Conservation (phyloP, 2,113 vertebrate genomes). For the Peromyscus polionotus region DNA sequence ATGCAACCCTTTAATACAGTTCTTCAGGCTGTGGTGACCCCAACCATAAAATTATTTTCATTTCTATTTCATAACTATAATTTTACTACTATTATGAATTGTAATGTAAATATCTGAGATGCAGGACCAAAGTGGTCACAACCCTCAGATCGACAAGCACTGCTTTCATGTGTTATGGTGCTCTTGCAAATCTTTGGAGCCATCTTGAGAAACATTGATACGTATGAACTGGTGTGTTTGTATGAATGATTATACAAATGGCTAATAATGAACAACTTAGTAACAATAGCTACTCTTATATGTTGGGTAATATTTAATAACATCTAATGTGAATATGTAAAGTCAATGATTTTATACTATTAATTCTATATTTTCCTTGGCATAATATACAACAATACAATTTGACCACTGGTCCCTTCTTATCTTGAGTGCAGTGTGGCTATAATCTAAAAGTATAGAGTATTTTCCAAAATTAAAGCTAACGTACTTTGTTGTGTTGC, state of each 20-base stretch:
- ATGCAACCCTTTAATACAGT: neutral
- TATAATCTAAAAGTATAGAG: constrained; percentile 42
- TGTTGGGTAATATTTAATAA: constrained; percentile 26
- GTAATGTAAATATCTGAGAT: neutral
- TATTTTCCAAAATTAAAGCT: constrained; percentile 70
- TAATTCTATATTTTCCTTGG: constrained; percentile 12
- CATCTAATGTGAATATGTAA: neutral
- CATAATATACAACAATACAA: constrained; percentile 50
- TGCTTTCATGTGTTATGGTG: neutral
- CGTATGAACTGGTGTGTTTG: neutral
- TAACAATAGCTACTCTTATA: neutral
- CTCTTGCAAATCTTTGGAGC: neutral
- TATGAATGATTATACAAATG: neutral
- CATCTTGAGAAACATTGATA: neutral
- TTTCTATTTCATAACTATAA: neutral
- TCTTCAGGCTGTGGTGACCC: neutral
- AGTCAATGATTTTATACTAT: constrained; percentile 40
- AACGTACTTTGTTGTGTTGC: constrained; percentile 72
- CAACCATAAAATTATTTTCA: neutral
- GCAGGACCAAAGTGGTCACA: neutral
- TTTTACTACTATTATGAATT: neutral
- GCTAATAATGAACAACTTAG: neutral
- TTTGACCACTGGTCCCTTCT: constrained; percentile 45
- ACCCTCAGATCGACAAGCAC: neutral
- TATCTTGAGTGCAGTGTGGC: constrained; percentile 33